Base-by-base conservation (phyloP, 2,888 invertebrate genomes). In the Ceramica pisi region DNA sequence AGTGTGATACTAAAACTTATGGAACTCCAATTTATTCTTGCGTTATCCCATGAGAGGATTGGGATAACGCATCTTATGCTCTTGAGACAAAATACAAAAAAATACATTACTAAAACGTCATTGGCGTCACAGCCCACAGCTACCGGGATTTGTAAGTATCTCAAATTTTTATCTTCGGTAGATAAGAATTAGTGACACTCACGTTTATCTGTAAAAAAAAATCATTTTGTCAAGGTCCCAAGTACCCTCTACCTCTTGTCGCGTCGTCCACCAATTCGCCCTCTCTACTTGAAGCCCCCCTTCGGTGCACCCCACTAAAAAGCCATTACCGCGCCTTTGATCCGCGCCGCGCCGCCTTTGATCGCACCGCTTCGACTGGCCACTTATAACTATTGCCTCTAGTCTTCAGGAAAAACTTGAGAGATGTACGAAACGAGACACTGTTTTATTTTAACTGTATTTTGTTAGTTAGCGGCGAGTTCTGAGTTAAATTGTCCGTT, bases 281-380 rank as follows among this genome's bases (percentile, higher is more conserved):
- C 92, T 86, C 87, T 90, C 91, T 91, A 91, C 94, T 93, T 89
- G 88, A 91, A 86, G 82, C 70, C 86, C 84, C 87, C 82, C 77
- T 81, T 65, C 70, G 64, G 80, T 86, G 81, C 88, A 83, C 88
- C 89, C 88, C 91, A 90, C 92, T 94, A 92, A 93, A 94, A 94
- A 94, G 92, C 94, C 93, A 94, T 95, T 94, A 94, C 88, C 85
- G 86, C 86, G 89, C 89, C 94, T 95, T 95, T 95, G 95, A 95
- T 94, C 89, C 92, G 87, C 87, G 87, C 91, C 92, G 91, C 92
- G 81, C 84, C 82, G 84, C 86, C 93, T 93, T 92, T 94, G 94
- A 94, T 93, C 91, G 92, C 90, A 86, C 90, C 91, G 92, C 91
- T 92, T 92, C 92, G 91, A 92, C 93, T 92, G 92, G 88, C 93